Evolutionary conservation across 2,888 invertebrate genomes (phyloP).

Genomic region (Drosophila cracens): DNA sequence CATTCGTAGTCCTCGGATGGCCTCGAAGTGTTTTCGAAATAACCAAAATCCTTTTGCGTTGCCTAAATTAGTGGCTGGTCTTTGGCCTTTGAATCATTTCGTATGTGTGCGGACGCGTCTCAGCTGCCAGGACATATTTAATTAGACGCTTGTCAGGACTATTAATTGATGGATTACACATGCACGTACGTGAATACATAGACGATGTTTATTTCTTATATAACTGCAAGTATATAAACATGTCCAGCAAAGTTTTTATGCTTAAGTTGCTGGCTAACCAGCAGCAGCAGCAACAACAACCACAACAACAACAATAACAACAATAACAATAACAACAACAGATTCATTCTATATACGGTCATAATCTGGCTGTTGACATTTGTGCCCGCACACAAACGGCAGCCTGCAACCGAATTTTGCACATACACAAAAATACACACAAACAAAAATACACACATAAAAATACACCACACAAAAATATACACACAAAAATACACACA

Average conservation of each 20-base stretch:
- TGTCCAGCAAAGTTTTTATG: conserved; percentile 27
- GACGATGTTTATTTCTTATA: conserved; percentile 6
- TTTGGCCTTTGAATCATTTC: conserved; percentile 29
- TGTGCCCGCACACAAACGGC: conserved; percentile 58
- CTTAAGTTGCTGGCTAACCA: conserved; percentile 66
- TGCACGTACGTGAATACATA: conserved; percentile 23
- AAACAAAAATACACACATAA: conserved; percentile 13
- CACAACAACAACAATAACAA: conserved; percentile 28
- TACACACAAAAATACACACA: conserved; percentile 11
- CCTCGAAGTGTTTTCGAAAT: neutral
- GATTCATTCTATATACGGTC: conserved; percentile 40
- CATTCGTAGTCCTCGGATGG: conserved; percentile 9
- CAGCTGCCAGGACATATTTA: conserved; percentile 65
- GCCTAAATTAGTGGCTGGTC: conserved; percentile 22
- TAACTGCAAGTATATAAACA: conserved; percentile 11
- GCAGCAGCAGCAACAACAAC: conserved; percentile 22
- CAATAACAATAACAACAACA: conserved; percentile 20
- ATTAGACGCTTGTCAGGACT: conserved; percentile 71
- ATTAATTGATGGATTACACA: conserved; percentile 71
- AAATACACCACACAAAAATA: conserved; percentile 10
- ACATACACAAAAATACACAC: conserved; percentile 8
- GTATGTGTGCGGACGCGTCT: conserved; percentile 17
- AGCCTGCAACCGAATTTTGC: conserved; percentile 44
- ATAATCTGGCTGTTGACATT: conserved; percentile 72
- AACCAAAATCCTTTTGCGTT: conserved; percentile 28